These are phyloP conservation scores for Epirrita christyi DNA, from an alignment of 2,888 invertebrate genomes.

Conservation along the genomic window DNA sequence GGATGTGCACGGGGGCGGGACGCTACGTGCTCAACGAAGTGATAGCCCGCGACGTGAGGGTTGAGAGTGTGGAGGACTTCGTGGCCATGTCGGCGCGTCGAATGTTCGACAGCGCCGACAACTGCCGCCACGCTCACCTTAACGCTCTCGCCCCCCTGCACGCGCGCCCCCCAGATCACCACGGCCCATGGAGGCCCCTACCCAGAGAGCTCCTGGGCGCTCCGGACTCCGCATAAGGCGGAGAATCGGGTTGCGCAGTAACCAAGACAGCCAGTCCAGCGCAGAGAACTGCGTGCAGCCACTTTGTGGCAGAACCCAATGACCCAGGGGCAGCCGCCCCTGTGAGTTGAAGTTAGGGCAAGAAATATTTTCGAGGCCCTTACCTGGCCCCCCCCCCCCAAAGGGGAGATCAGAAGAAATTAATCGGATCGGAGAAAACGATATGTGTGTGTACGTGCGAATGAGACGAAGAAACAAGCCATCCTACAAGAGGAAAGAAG, in stretches of 20 bases:
- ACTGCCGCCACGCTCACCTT: too few relatives aligned
- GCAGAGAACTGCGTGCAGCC: not conserved
- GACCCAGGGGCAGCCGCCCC: too few relatives aligned
- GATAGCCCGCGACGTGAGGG: conserved; percentile 9
- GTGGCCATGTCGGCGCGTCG: not conserved
- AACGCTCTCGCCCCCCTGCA: conserved; percentile 6
- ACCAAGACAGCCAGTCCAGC: not conserved
- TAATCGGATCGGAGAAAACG: too few relatives aligned
- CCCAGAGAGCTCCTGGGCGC: not conserved
- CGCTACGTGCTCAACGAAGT: conserved; percentile 15
- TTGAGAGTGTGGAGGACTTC: conserved; percentile 12
- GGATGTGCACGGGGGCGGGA: not conserved
- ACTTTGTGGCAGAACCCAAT: not conserved
- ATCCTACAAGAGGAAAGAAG: too few relatives aligned
- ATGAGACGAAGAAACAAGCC: too few relatives aligned
- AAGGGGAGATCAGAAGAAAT: too few relatives aligned
- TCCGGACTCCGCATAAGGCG: not conserved
- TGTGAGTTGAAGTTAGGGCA: too few relatives aligned
- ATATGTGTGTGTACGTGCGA: too few relatives aligned
- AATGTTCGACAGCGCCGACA: too few relatives aligned
- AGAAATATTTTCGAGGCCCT: too few relatives aligned
- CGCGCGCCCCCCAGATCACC: conserved; percentile 1
- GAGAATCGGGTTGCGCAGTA: not conserved
- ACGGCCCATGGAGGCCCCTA: not conserved
- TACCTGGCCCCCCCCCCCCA: too few relatives aligned